phyloP scores from a whole-genome alignment of 2,113 vertebrate genomes.

The Syngnathoides biaculeatus region DNA sequence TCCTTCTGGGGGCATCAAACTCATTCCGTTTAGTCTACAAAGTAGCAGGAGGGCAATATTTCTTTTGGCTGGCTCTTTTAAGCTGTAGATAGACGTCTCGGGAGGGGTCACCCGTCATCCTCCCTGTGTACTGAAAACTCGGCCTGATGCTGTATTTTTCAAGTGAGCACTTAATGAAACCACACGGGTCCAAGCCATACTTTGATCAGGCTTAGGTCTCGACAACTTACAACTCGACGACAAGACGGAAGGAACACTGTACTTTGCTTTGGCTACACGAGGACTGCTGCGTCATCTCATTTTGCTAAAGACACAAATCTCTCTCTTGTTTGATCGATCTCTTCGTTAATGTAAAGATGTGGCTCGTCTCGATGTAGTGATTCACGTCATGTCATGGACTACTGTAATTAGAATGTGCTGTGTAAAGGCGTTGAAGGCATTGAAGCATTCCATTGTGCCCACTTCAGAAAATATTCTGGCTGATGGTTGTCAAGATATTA shows the following conservation, averaged over 20 bases:
- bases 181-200: slow-evolving; percentile 59
- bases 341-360: slow-evolving; percentile 65
- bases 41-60: slow-evolving; percentile 31
- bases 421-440: slow-evolving; percentile 66
- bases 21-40: slow-evolving; percentile 38
- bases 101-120: slow-evolving; percentile 31
- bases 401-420: slow-evolving; percentile 77
- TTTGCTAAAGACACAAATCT: slow-evolving; percentile 56
- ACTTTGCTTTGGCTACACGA: slow-evolving; percentile 63
- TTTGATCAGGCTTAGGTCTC: slow-evolving; percentile 47
- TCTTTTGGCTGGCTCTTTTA: no score
- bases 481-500: slow-evolving; percentile 65
- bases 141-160: slow-evolving; percentile 62
- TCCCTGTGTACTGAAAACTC: slow-evolving; percentile 42
- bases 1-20: slow-evolving; percentile 24
- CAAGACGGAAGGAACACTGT: slow-evolving; percentile 65
- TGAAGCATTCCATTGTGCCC: slow-evolving; percentile 60
- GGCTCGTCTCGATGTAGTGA: slow-evolving; percentile 64
- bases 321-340: slow-evolving; percentile 28
- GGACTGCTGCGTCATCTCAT: slow-evolving; percentile 59
- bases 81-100: slow-evolving; percentile 54
- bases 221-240: slow-evolving; percentile 16
- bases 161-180: slow-evolving; percentile 70
- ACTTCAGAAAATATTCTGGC: slow-evolving; percentile 61
- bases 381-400: slow-evolving; percentile 81